phyloP scores from a whole-genome alignment of 2,113 vertebrate genomes.

The Condylura cristata region DNA sequence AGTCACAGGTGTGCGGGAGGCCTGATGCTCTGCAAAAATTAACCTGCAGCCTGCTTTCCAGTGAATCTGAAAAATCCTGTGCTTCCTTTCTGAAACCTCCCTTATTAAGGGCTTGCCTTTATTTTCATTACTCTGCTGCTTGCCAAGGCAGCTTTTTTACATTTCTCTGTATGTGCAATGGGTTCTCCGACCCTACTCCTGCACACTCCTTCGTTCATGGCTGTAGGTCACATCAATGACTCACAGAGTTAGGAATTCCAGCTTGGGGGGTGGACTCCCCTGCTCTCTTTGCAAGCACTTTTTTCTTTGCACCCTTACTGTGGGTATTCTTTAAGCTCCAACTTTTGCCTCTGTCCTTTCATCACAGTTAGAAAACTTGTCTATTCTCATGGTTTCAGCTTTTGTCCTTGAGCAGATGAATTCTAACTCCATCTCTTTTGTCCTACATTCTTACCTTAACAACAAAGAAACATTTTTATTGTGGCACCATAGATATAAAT shows the following conservation, averaged over 20 bases:
- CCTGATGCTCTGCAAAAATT: not conserved
- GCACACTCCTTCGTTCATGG: not conserved
- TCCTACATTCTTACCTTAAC: not conserved
- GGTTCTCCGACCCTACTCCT: not conserved
- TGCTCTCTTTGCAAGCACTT: not conserved
- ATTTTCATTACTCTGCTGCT: not conserved
- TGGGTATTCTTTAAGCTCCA: not conserved
- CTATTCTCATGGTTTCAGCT: not conserved
- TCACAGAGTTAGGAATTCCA: not conserved
- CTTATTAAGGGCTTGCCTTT: not conserved
- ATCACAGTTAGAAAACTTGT: not conserved
- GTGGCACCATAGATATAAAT: not conserved
- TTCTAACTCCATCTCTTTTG: constrained; percentile 7
- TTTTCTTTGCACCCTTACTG: not conserved
- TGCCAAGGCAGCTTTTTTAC: not conserved
- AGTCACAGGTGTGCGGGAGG: too few species aligned
- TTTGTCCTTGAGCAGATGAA: not conserved
- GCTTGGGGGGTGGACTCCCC: not conserved
- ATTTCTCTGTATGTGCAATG: not conserved
- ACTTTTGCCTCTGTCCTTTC: not conserved
- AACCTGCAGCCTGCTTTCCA: not conserved
- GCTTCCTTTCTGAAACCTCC: not conserved
- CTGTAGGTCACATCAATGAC: not conserved
- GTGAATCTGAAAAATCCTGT: not conserved
- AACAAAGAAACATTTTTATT: not conserved